These are phyloP conservation scores for Champsocephalus gunnari DNA, from an alignment of 2,797 vertebrate genomes.

Conservation along the genomic window DNA sequence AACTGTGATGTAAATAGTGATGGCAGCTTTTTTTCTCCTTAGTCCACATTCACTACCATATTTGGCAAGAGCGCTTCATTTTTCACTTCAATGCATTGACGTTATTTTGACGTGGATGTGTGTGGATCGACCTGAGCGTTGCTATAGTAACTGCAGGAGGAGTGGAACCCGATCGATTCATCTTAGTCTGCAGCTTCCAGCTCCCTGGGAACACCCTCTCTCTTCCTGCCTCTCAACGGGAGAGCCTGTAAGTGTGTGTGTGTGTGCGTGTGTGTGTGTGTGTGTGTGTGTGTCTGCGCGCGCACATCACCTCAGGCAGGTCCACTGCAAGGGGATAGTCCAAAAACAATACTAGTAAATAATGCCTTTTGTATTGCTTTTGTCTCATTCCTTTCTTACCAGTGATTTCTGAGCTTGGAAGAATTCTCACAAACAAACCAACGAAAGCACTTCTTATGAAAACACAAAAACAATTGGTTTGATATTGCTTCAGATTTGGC, in stretches of 20 bases:
- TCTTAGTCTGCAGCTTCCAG: constrained; percentile 64
- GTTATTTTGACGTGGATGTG: constrained; percentile 50
- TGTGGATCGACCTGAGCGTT: constrained; percentile 69
- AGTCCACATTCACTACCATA: neutral
- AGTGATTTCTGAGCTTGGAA: constrained; percentile 4
- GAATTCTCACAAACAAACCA: neutral
- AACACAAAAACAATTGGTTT: neutral
- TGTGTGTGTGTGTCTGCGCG: constrained; percentile 5
- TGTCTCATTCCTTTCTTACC: constrained; percentile 13
- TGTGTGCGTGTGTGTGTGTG: constrained; percentile 24
- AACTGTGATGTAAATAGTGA: neutral
- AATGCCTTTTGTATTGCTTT: constrained; percentile 16
- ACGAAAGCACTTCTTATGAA: neutral
- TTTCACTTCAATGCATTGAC: constrained; percentile 35
- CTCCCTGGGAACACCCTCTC: constrained; percentile 79
- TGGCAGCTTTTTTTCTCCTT: neutral
- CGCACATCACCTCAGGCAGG: constrained; percentile 44
- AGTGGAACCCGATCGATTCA: constrained; percentile 73
- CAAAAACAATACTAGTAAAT: constrained; percentile 24
- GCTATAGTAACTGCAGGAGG: constrained; percentile 81
- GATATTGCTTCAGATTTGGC: constrained; percentile 15
- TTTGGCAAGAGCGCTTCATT: constrained; percentile 35
- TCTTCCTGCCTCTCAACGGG: constrained; percentile 69
- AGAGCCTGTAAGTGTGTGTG: constrained; percentile 20
- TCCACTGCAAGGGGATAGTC: constrained; percentile 22